Evolutionary conservation across 2,888 invertebrate species (phyloP).

Genomic region (Drosophila cognata): DNA sequence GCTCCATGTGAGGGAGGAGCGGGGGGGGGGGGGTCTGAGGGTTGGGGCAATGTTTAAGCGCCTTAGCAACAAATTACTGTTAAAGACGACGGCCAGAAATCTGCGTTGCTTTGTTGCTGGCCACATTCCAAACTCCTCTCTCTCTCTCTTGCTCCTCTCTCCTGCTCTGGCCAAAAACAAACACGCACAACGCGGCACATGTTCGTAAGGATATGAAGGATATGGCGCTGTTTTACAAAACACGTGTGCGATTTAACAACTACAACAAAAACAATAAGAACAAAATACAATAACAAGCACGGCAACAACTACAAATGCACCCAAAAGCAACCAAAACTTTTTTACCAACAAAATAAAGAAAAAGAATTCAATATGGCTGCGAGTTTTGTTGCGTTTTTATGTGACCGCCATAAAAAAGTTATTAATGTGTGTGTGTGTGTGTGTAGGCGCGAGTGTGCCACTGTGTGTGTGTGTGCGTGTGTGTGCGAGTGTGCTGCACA

Average conservation of each 20-base stretch:
- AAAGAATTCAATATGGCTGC: conserved; percentile 54
- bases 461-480: conserved; percentile 7
- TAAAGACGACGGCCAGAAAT: conserved; percentile 62
- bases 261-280: conserved; percentile 49
- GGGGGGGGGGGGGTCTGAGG: not conserved
- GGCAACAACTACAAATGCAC: conserved; percentile 45
- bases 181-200: conserved; percentile 54
- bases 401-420: conserved; percentile 76
- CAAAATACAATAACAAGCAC: conserved; percentile 15
- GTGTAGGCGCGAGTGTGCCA: conserved; percentile 8
- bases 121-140: not conserved
- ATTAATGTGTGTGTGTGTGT: conserved; percentile 62
- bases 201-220: conserved; percentile 69
- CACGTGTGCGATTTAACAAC: conserved; percentile 80
- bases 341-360: not conserved
- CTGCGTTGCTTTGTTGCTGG: conserved; percentile 48
- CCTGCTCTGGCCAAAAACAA: not conserved
- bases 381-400: conserved; percentile 76
- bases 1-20: not conserved
- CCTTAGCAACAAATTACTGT: conserved; percentile 75
- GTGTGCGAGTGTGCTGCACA: conserved; percentile 25
- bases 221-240: conserved; percentile 72
- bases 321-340: conserved; percentile 37
- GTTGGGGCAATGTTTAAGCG: conserved; percentile 50
- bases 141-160: not conserved